Percentiles rank a stretch among this genome's conserved stretches.
Conservation (phyloP, 2,888 invertebrate genomes). For the Bellardia bayeri region DNA sequence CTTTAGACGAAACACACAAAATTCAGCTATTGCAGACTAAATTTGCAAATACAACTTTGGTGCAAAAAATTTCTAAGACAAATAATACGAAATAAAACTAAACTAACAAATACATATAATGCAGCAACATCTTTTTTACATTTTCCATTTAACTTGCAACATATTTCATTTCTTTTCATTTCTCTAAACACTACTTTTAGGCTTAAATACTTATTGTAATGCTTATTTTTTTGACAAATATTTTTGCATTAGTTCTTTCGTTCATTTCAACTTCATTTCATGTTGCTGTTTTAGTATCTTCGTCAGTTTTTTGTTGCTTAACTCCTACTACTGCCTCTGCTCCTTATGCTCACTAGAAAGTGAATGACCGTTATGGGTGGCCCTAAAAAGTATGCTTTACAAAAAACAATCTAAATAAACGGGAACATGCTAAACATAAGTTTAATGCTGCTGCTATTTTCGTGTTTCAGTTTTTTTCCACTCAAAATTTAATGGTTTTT, state of each 20-base stretch:
- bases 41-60: not conserved
- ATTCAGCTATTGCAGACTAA: not conserved
- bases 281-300: constrained; percentile 13
- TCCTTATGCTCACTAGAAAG: constrained; percentile 4
- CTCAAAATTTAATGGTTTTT: constrained; percentile 46
- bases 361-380: constrained; percentile 38
- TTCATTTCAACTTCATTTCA: not conserved
- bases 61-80: not conserved
- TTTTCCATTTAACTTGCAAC: constrained; percentile 29
- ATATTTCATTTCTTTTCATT: not conserved
- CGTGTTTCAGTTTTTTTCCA: not conserved
- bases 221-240: not conserved
- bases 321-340: not conserved
- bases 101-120: not conserved
- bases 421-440: constrained; percentile 25
- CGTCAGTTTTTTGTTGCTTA: not conserved
- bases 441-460: constrained; percentile 31
- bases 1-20: constrained; percentile 11
- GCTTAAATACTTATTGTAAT: constrained; percentile 2
- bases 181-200: constrained; percentile 40
- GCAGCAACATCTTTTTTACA: not conserved
- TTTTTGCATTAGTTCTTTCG: not conserved
- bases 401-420: constrained; percentile 12
- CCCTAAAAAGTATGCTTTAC: constrained; percentile 44
- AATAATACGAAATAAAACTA: constrained; percentile 9